Percentiles rank a stretch among this genome's conserved stretches.
These are phyloP conservation scores for Rattus norvegicus DNA, from an alignment of 2,113 vertebrate species.

Conservation along the genomic window DNA sequence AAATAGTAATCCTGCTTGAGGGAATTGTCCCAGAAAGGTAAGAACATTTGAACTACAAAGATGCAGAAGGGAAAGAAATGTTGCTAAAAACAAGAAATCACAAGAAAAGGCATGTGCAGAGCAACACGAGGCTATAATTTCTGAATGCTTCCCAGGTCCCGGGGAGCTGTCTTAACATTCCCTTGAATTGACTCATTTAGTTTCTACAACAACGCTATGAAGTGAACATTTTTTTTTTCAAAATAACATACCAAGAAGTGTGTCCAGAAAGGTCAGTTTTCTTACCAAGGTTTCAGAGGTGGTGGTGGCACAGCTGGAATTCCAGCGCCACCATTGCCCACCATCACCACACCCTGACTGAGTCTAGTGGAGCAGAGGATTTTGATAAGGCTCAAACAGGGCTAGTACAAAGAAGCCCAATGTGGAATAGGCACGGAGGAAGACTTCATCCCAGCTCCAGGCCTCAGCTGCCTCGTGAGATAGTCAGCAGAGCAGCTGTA, in stretches of 20 bases:
- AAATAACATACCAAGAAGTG: background rate
- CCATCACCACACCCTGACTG: background rate
- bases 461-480: background rate
- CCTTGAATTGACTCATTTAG: background rate
- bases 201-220: background rate
- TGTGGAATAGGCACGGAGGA: background rate
- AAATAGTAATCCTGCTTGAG: background rate
- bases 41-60: background rate
- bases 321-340: rapidly evolving
- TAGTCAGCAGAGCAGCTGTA: background rate
- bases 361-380: background rate
- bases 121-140: background rate
- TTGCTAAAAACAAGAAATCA: background rate
- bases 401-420: background rate
- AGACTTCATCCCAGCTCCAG: background rate
- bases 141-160: background rate
- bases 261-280: background rate
- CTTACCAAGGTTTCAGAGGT: background rate
- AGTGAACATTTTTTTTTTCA: background rate
- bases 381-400: background rate
- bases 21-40: background rate
- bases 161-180: background rate
- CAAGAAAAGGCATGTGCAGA: background rate
- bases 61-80: background rate
- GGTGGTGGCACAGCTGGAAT: background rate